Evolutionary conservation across 2,888 invertebrate genomes (phyloP).

Genomic region (Cylloceria caligata): DNA sequence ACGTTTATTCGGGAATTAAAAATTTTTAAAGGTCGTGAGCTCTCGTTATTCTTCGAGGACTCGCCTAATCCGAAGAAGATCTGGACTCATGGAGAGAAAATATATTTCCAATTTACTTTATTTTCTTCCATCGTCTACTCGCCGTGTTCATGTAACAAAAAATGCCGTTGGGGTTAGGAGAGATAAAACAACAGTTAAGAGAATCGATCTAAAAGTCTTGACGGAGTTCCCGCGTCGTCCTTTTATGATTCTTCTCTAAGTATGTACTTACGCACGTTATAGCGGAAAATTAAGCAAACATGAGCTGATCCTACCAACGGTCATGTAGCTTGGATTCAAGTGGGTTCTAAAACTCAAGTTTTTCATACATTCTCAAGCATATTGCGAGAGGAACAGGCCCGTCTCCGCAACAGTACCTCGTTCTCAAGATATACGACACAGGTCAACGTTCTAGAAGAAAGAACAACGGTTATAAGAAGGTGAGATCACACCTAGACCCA

Average conservation of each 20-base stretch:
- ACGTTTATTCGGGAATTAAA: conserved; percentile 62
- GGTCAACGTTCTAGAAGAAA: neutral
- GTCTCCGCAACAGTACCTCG: neutral
- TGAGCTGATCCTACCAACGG: neutral
- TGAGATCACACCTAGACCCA: neutral
- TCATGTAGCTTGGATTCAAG: neutral
- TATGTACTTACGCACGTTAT: neutral
- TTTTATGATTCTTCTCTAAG: neutral
- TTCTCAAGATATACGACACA: neutral
- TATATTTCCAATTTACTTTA: conserved; percentile 44
- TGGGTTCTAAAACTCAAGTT: neutral
- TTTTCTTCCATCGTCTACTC: conserved; percentile 10
- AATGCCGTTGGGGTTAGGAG: neutral
- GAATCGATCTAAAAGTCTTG: neutral
- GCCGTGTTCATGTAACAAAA: conserved; percentile 2
- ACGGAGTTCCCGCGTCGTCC: neutral
- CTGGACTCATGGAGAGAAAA: conserved; percentile 20
- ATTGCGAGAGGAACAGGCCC: neutral
- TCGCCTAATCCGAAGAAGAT: conserved; percentile 1
- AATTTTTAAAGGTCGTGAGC: conserved; percentile 31
- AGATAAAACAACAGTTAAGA: neutral
- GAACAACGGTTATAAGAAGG: neutral
- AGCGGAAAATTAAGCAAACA: neutral
- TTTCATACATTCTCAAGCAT: neutral
- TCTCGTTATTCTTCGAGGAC: conserved; percentile 6